Base-by-base conservation (phyloP, 2,797 vertebrate species). In the Platyrinchus mystaceus region DNA sequence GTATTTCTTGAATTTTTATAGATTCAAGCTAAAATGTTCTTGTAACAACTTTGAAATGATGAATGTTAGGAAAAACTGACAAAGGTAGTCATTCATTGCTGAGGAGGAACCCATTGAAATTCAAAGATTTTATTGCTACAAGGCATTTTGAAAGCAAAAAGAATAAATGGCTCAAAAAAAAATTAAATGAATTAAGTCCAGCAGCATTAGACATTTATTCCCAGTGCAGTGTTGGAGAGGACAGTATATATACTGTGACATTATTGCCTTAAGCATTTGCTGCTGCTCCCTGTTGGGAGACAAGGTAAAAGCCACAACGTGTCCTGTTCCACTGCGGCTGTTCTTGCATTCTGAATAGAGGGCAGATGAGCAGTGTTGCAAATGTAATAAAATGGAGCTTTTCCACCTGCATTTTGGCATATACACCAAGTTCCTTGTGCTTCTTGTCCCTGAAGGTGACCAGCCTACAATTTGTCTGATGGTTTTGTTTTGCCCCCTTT, bases 91-190 rank as follows among this genome's bases (percentile, higher is more conserved):
- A n/a, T 36, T 89, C 1, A 27, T 27, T 75, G 3, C 47, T 76
- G 70, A 89, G 64, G 63, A 69, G 36, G 7, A 87, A 15, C 9
- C 18, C 32, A 41, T 1, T 78, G 58, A 68, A 75, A 68, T 73
- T 2, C 21, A 18, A 69, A 76, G 11, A 39, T 58, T 63, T 81
- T 56, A 49, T 46, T 87, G 26, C 32, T 8, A 2, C 15, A 27
- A 76, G 52, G 36, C 34, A 28, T 70, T 77, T 55, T 44, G 71
- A 85, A 89, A 87, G 41, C 46, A 50, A 77, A 87, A 93, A 26
- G 55, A 75, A 66, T 56, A 2, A 82, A 26, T 39, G 22, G 7
- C 22, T 75, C 24, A 12, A 36, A 41, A 84, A 85, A 70, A 53
- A 24, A 39, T 10, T 30, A 41, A n/a, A 52, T 67, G 0, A 41